Conservation (phyloP, 1,140 invertebrate species). For the Lordiphosa collinella region DNA sequence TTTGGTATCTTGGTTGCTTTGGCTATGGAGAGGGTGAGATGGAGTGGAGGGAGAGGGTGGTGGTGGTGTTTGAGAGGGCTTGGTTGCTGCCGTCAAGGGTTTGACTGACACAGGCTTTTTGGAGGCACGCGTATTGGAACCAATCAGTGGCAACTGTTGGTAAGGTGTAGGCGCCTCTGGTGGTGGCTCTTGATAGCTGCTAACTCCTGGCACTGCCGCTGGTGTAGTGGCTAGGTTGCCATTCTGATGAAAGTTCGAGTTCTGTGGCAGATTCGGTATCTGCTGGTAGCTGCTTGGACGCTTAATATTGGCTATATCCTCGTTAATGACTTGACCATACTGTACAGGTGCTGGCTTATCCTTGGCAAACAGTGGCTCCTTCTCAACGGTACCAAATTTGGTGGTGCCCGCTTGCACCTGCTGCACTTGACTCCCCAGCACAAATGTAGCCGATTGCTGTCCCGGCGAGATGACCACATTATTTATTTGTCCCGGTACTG, state of each 20-base stretch:
- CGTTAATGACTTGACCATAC: slow-evolving; percentile 76
- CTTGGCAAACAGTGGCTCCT: slow-evolving; percentile 51
- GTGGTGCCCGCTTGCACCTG: slow-evolving; percentile 79
- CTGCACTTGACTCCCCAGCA: slow-evolving; percentile 82
- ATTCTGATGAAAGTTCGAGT: slow-evolving; percentile 54
- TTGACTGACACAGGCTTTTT: slow-evolving; percentile 23
- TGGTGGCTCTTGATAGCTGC: slow-evolving; percentile 42
- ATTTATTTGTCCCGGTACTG: slow-evolving; percentile 82
- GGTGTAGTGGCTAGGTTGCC: slow-evolving; percentile 26
- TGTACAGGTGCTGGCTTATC: slow-evolving; percentile 52
- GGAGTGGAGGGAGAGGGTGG: background rate
- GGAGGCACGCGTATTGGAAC: slow-evolving; percentile 39
- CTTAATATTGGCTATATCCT: slow-evolving; percentile 59
- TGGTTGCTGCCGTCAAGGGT: slow-evolving; percentile 7
- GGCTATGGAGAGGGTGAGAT: slow-evolving; percentile 2
- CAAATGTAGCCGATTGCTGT: slow-evolving; percentile 84
- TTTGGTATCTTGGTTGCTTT: slow-evolving; percentile 48
- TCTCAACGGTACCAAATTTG: slow-evolving; percentile 41
- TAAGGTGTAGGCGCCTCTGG: slow-evolving; percentile 66
- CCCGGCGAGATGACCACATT: slow-evolving; percentile 84
- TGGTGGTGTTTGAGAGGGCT: background rate
- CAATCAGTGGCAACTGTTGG: slow-evolving; percentile 65
- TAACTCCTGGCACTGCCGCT: slow-evolving; percentile 6
- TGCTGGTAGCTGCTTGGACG: slow-evolving; percentile 26
- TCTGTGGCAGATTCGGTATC: no score